Percentiles rank a stretch among this genome's conserved stretches.
Evolutionary conservation across 2,113 vertebrate species (phyloP).

Genomic region (Colistium nudipinnis): DNA sequence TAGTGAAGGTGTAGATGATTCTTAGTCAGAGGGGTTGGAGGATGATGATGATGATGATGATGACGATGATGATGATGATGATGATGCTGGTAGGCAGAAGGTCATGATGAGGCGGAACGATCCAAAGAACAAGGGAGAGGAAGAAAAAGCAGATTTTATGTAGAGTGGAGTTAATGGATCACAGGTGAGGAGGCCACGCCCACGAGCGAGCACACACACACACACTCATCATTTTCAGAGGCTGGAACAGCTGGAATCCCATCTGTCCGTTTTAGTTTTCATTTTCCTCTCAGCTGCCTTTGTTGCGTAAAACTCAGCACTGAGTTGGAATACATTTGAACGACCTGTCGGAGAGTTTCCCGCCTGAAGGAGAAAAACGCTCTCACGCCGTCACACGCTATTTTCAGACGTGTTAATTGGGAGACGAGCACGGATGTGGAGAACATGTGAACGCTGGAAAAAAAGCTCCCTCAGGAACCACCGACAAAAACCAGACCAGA

Average conservation of each 20-base stretch:
- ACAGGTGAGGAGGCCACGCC: too few species aligned
- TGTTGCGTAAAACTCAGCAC: background rate
- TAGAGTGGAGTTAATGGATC: too few species aligned
- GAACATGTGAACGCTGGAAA: constrained; percentile 17
- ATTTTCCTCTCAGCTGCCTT: background rate
- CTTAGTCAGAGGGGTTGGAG: too few species aligned
- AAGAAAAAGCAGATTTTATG: too few species aligned
- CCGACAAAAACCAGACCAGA: background rate
- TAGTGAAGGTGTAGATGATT: too few species aligned
- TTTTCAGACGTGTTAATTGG: constrained; percentile 80
- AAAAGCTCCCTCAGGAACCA: too few species aligned
- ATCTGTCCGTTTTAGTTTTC: background rate
- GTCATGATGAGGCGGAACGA: too few species aligned
- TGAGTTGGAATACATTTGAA: background rate
- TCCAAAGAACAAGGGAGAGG: too few species aligned
- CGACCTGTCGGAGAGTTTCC: background rate
- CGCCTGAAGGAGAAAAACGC: constrained; percentile 1
- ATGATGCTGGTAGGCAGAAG: too few species aligned
- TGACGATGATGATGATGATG: too few species aligned
- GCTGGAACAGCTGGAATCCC: background rate
- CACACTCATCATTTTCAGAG: background rate
- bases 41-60: too few species aligned
- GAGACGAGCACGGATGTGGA: constrained; percentile 7
- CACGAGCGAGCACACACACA: too few species aligned
- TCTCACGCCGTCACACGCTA: constrained; percentile 54